phyloP scores from a whole-genome alignment of 23 tunicate species.

The Clavelina lepadiformis region DNA sequence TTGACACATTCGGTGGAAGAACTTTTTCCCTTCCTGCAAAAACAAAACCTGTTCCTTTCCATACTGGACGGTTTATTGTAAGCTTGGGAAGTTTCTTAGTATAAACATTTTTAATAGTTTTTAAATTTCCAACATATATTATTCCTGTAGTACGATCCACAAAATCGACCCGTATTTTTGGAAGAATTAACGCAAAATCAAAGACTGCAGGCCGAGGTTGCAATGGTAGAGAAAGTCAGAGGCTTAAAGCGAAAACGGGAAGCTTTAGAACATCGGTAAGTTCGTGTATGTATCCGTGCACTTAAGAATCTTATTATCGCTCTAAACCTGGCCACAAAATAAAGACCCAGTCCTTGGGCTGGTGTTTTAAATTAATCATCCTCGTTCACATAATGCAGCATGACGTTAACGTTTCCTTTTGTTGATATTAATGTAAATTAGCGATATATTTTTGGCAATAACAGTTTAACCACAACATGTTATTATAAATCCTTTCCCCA shows the following conservation, averaged over 20 bases:
- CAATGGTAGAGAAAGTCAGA: conserved; percentile 83
- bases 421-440: too few relatives aligned
- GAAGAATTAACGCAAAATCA: conserved; percentile 78
- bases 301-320: not conserved
- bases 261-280: conserved; percentile 66
- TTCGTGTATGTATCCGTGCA: too few relatives aligned
- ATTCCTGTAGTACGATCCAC: conserved; percentile 59
- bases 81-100: conserved; percentile 3
- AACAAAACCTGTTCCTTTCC: conserved; percentile 89
- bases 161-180: conserved; percentile 53
- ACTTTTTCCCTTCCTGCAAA: conserved; percentile 80
- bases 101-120: not conserved
- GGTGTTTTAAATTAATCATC: too few relatives aligned
- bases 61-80: conserved; percentile 86
- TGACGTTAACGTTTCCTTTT: too few relatives aligned
- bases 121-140: not conserved
- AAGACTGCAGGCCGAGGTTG: conserved; percentile 74
- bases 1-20: conserved; percentile 85
- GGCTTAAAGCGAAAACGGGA: conserved; percentile 81
- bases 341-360: too few relatives aligned
- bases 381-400: too few relatives aligned
- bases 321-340: not conserved
- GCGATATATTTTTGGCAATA: too few relatives aligned
- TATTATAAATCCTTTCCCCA: too few relatives aligned
- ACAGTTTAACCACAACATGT: too few relatives aligned